Conservation (phyloP, 2,113 vertebrate species). For the Myxocyprinus asiaticus region DNA sequence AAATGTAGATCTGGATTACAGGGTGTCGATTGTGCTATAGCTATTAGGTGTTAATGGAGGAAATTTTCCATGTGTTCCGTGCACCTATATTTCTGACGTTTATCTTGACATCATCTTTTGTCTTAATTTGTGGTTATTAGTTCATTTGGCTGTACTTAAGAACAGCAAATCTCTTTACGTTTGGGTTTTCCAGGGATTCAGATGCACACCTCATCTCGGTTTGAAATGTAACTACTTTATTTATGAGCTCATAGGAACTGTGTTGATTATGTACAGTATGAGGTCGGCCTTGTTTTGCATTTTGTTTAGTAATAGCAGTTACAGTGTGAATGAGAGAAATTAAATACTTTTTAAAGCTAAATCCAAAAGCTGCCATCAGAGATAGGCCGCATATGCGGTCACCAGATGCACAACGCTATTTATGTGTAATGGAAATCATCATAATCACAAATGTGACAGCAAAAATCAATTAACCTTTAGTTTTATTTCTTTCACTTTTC, state of each 20-base stretch:
- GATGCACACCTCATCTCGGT: neutral
- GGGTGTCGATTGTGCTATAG: conserved; percentile 53
- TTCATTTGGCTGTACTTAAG: conserved; percentile 28
- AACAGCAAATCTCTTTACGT: neutral
- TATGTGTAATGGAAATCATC: conserved; percentile 42
- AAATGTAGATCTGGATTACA: conserved; percentile 52
- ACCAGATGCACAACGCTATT: conserved; percentile 31
- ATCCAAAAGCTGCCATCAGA: conserved; percentile 39
- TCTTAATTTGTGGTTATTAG: conserved; percentile 13
- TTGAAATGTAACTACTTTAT: conserved; percentile 16
- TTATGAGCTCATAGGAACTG: neutral
- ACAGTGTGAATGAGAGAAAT: conserved; percentile 35
- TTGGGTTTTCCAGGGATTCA: conserved; percentile 18
- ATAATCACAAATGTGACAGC: conserved; percentile 29
- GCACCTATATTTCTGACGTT: no score
- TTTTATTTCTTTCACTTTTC: conserved; percentile 1
- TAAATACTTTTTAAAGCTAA: conserved; percentile 50
- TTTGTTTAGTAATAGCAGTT: conserved; percentile 53
- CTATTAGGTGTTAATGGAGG: conserved; percentile 40
- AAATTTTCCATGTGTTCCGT: conserved; percentile 44
- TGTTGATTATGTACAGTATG: conserved; percentile 38
- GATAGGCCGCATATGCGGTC: conserved; percentile 28
- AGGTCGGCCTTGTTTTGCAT: conserved; percentile 41
- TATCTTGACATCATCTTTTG: neutral
- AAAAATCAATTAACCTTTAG: neutral